Percentiles rank a stretch among this genome's conserved stretches.
phyloP scores from a whole-genome alignment of 2,888 invertebrate species.

The Melipona beecheii region DNA sequence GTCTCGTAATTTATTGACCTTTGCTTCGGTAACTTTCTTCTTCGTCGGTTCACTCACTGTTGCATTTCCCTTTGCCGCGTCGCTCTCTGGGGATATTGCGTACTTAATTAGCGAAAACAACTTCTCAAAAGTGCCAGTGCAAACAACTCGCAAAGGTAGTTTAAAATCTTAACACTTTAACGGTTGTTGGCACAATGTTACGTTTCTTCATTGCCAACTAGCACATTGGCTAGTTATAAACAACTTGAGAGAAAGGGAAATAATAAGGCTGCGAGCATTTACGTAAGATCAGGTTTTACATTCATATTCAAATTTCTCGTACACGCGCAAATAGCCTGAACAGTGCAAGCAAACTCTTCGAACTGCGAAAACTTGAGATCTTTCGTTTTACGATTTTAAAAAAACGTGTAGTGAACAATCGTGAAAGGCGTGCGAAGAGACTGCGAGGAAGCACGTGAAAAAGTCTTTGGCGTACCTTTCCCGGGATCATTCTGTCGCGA shows the following conservation, averaged over 20 bases:
- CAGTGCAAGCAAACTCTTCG: neutral
- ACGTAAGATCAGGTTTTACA: neutral
- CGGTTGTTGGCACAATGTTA: neutral
- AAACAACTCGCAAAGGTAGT: neutral
- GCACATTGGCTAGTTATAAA: neutral
- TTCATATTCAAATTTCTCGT: neutral
- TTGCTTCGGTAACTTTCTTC: neutral
- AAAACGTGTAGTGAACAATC: too few species aligned
- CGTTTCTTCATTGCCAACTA: neutral
- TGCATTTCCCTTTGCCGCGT: constrained; percentile 12
- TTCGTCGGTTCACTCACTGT: constrained; percentile 3
- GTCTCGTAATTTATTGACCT: neutral
- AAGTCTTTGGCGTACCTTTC: constrained; percentile 10
- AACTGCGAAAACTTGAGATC: neutral
- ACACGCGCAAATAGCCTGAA: neutral
- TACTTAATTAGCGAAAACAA: neutral
- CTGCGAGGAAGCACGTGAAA: neutral
- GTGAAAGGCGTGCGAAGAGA: too few species aligned
- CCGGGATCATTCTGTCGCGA: constrained; percentile 58
- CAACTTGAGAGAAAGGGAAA: neutral
- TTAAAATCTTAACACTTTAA: neutral
- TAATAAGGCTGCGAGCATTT: neutral
- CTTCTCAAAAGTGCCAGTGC: neutral
- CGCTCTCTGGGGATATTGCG: constrained; percentile 10
- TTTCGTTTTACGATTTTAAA: neutral